A percentile compares a stretch with the other conserved stretches of the same genome.
Evolutionary conservation across 2,888 invertebrate species (phyloP).

Genomic region (Seira musarum): DNA sequence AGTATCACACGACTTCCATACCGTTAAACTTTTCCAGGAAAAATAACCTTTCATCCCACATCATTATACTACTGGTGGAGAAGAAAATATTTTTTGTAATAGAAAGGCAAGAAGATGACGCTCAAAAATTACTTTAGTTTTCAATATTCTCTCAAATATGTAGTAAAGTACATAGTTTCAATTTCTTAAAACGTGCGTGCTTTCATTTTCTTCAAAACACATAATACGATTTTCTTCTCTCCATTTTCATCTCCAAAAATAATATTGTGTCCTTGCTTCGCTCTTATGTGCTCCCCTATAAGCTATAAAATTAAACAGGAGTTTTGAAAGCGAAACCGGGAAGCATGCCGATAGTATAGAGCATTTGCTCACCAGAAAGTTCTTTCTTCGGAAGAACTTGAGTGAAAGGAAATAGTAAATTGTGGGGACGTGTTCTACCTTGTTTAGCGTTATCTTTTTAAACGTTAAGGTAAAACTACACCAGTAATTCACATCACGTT

Average conservation of each 20-base stretch:
- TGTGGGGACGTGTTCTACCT: constrained; percentile 24
- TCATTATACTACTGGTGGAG: background rate
- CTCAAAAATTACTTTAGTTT: constrained; percentile 6
- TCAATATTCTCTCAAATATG: background rate
- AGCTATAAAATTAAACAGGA: too few species aligned
- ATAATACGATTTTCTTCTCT: background rate
- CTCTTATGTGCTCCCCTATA: too few species aligned
- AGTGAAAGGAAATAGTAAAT: constrained; percentile 34
- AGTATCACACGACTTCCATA: background rate
- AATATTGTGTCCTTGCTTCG: too few species aligned
- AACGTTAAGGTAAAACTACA: constrained; percentile 36
- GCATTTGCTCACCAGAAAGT: background rate
- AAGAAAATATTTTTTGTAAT: background rate
- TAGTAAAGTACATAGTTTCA: constrained; percentile 8
- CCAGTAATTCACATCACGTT: constrained; percentile 66
- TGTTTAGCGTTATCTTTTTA: constrained; percentile 44
- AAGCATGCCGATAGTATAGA: background rate
- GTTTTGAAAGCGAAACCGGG: background rate
- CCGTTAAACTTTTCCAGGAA: too few species aligned
- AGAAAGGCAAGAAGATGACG: background rate
- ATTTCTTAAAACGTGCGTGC: constrained; percentile 42
- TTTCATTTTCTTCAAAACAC: constrained; percentile 38
- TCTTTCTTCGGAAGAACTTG: constrained; percentile 4
- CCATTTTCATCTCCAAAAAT: background rate
- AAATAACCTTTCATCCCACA: background rate